These are phyloP conservation scores for Agrypnia vestita DNA, from an alignment of 1,140 invertebrate genomes.

Conservation along the genomic window DNA sequence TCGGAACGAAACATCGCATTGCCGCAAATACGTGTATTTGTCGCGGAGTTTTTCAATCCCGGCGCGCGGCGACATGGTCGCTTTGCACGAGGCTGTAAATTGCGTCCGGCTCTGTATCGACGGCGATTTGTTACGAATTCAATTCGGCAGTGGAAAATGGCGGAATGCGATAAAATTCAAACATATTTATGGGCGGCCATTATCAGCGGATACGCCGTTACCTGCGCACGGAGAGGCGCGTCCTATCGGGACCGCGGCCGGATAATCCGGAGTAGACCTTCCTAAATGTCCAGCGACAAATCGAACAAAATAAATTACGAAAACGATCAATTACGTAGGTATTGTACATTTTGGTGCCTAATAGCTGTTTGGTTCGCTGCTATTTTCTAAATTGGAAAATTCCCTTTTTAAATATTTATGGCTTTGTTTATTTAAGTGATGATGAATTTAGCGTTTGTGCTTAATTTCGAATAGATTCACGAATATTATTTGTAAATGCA, in stretches of 20 bases:
- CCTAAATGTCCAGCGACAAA: constrained; percentile 23
- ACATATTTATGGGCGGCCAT: constrained; percentile 53
- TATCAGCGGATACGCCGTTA: constrained; percentile 37
- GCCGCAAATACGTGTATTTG: constrained; percentile 13
- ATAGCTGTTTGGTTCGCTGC: background rate
- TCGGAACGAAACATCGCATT: background rate
- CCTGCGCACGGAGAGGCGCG: constrained; percentile 12
- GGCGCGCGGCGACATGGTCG: constrained; percentile 36
- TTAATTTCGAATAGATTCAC: no score
- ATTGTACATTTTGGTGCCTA: constrained; percentile 40
- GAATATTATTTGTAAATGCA: no score
- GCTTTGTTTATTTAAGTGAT: background rate
- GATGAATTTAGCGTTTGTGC: no score
- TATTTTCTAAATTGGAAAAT: background rate
- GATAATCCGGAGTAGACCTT: constrained; percentile 23
- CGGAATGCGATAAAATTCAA: constrained; percentile 55
- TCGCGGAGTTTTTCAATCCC: constrained; percentile 35
- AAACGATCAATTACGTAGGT: constrained; percentile 32
- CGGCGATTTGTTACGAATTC: constrained; percentile 53
- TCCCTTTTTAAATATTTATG: background rate
- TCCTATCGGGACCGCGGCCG: background rate
- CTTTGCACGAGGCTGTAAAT: constrained; percentile 50
- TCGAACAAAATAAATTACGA: constrained; percentile 18
- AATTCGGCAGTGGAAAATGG: constrained; percentile 50
- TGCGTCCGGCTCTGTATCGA: constrained; percentile 43